Evolutionary conservation across 2,113 vertebrate species (phyloP).

Genomic region (Tiliqua scincoides): DNA sequence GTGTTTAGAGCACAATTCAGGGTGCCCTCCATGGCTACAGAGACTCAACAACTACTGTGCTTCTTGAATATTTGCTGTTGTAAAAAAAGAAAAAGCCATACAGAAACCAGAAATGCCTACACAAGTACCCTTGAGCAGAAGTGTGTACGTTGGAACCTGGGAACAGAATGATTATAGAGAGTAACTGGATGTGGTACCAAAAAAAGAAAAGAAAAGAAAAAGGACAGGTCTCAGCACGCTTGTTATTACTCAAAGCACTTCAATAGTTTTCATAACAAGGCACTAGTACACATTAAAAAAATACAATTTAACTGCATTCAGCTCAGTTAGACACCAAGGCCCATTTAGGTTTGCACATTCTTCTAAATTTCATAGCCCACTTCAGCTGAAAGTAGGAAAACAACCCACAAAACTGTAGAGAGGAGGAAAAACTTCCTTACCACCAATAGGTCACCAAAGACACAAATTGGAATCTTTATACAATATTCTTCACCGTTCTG

Average conservation of each 20-base stretch:
- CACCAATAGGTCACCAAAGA: not conserved
- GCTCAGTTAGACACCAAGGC: conserved; percentile 40
- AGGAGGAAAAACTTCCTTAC: not conserved
- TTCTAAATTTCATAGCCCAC: not conserved
- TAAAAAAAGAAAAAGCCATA: not conserved
- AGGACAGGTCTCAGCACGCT: conserved; percentile 37
- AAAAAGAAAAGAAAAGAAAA: conserved; percentile 28
- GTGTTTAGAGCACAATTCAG: not conserved
- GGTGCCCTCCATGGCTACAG: not conserved
- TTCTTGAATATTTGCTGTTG: not conserved
- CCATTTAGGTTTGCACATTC: conserved; percentile 22
- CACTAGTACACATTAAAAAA: conserved; percentile 52
- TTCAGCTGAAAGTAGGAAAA: not conserved
- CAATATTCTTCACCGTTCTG: not conserved
- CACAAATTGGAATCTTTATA: not conserved
- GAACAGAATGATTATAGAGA: conserved; percentile 50
- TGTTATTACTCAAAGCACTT: conserved; percentile 44
- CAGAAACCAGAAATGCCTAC: not conserved
- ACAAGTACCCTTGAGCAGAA: conserved; percentile 21
- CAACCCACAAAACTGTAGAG: not conserved
- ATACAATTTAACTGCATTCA: conserved; percentile 49
- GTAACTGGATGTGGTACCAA: conserved; percentile 32
- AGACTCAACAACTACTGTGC: too few species aligned
- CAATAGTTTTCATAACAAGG: conserved; percentile 46
- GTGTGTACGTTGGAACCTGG: conserved; percentile 26